A percentile compares a stretch with the other conserved stretches of the same genome.
phyloP scores from a whole-genome alignment of 2,113 vertebrate species.

The Trematomus loennbergii region DNA sequence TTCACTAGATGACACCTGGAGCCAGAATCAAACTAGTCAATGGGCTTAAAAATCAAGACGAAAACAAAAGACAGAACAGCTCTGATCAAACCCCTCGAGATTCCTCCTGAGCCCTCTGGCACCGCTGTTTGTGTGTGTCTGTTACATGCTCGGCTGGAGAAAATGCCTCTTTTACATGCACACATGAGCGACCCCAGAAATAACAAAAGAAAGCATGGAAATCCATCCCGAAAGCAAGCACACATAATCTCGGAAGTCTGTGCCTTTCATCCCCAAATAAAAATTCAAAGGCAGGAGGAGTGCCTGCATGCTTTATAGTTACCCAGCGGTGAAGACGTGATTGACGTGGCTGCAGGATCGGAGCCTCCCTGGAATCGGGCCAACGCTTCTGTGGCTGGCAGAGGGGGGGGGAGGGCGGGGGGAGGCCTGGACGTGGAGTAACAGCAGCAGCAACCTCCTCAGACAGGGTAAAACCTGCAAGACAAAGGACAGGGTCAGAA shows the following conservation, averaged over 20 bases:
- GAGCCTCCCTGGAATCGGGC: slow-evolving; percentile 71
- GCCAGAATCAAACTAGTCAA: slow-evolving; percentile 52
- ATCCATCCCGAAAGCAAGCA: slow-evolving; percentile 22
- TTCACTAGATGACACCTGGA: slow-evolving; percentile 60
- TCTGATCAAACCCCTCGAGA: slow-evolving; percentile 48
- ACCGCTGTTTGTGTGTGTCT: slow-evolving; percentile 15
- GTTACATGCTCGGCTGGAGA: slow-evolving; percentile 57
- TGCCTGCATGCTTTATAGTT: slow-evolving; percentile 56
- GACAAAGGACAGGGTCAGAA: slow-evolving; percentile 67
- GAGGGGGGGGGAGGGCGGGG: slow-evolving; percentile 27
- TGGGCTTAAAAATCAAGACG: slow-evolving; percentile 36
- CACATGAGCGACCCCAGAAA: slow-evolving; percentile 56
- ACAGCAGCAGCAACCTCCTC: slow-evolving; percentile 44
- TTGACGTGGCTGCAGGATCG: slow-evolving; percentile 81
- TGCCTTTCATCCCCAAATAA: neutral
- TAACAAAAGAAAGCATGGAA: slow-evolving; percentile 49
- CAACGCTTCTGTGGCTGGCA: slow-evolving; percentile 63
- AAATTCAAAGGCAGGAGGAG: slow-evolving; percentile 25
- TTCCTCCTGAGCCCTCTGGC: slow-evolving; percentile 47
- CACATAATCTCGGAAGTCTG: slow-evolving; percentile 46
- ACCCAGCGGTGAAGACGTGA: slow-evolving; percentile 87
- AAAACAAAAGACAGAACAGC: slow-evolving; percentile 26
- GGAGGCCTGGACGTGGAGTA: slow-evolving; percentile 42
- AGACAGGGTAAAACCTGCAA: slow-evolving; percentile 62
- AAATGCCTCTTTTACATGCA: slow-evolving; percentile 57